phyloP scores from a whole-genome alignment of 2,113 vertebrate genomes.

The Misgurnus anguillicaudatus region DNA sequence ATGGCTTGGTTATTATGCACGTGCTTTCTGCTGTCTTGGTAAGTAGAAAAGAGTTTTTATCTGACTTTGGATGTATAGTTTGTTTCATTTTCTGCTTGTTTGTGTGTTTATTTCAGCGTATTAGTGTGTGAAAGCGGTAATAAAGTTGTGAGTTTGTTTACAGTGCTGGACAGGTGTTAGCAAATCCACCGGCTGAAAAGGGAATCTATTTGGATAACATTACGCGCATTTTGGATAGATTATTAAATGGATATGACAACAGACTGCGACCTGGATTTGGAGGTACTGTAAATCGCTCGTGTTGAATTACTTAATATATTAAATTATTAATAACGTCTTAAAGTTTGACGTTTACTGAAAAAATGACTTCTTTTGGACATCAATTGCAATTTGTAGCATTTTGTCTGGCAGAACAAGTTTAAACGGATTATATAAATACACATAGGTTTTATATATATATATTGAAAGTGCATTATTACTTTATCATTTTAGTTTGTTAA shows the following conservation, averaged over 20 bases:
- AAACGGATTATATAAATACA: too few relatives aligned
- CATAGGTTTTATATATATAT: too few relatives aligned
- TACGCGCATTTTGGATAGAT: slow-evolving; percentile 88
- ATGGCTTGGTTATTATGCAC: slow-evolving; percentile 80
- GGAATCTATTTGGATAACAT: slow-evolving; percentile 87
- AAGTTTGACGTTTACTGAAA: too few relatives aligned
- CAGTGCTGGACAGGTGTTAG: slow-evolving; percentile 76
- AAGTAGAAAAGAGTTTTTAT: slow-evolving; percentile 68
- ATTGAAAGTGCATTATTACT: neutral
- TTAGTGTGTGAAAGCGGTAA: slow-evolving; percentile 27
- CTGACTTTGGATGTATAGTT: neutral
- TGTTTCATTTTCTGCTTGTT: slow-evolving; percentile 41
- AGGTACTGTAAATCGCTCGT: slow-evolving; percentile 68
- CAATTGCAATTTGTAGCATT: too few relatives aligned
- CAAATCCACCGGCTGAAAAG: slow-evolving; percentile 67
- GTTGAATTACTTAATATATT: neutral
- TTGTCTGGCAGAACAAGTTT: too few relatives aligned
- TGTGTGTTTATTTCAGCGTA: slow-evolving; percentile 39
- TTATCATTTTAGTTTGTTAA: neutral
- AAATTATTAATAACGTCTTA: neutral
- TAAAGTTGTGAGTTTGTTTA: slow-evolving; percentile 52
- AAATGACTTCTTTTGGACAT: too few relatives aligned
- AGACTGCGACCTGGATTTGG: slow-evolving; percentile 91
- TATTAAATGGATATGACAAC: slow-evolving; percentile 95
- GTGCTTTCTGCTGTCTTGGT: slow-evolving; percentile 82